Conservation (phyloP, 1,140 invertebrate species). For the Zaprionus tsacasi region DNA sequence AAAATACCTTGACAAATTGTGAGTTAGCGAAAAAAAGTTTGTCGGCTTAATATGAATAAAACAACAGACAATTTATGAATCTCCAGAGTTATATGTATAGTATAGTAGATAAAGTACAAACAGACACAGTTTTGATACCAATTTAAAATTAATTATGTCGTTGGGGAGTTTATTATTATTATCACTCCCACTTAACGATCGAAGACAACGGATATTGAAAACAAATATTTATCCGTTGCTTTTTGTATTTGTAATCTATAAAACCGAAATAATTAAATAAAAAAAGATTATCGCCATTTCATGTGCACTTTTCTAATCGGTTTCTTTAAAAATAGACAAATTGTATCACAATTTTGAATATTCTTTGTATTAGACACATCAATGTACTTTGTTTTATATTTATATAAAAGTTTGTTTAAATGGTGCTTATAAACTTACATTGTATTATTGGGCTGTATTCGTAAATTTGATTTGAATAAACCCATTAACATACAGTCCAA, state of each 20-base stretch:
- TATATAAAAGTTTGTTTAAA: slow-evolving; percentile 20
- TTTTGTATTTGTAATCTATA: slow-evolving; percentile 28
- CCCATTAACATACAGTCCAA: slow-evolving; percentile 28
- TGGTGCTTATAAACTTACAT: slow-evolving; percentile 46
- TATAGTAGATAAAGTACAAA: slow-evolving; percentile 11
- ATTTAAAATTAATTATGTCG: slow-evolving; percentile 10
- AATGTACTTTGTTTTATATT: slow-evolving; percentile 30
- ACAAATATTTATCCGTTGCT: slow-evolving; percentile 66
- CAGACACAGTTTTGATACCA: slow-evolving; percentile 13
- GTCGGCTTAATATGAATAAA: slow-evolving; percentile 19
- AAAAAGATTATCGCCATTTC: slow-evolving; percentile 26
- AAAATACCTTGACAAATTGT: slow-evolving; percentile 9
- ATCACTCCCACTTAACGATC: slow-evolving; percentile 5
- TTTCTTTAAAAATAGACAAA: slow-evolving; percentile 67
- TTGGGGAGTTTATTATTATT: background rate
- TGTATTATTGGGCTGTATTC: slow-evolving; percentile 44
- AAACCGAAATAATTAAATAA: slow-evolving; percentile 31
- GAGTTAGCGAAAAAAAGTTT: slow-evolving; percentile 1
- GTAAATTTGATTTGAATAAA: slow-evolving; percentile 59
- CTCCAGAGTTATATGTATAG: background rate
- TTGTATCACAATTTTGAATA: slow-evolving; percentile 81
- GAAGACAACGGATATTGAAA: slow-evolving; percentile 48
- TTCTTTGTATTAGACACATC: slow-evolving; percentile 37
- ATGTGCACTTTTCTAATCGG: slow-evolving; percentile 45
- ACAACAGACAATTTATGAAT: slow-evolving; percentile 24